A percentile compares a stretch with the other conserved stretches of the same genome.
Conservation (phyloP, 1,140 invertebrate species). For the Drosophila mojavensis region DNA sequence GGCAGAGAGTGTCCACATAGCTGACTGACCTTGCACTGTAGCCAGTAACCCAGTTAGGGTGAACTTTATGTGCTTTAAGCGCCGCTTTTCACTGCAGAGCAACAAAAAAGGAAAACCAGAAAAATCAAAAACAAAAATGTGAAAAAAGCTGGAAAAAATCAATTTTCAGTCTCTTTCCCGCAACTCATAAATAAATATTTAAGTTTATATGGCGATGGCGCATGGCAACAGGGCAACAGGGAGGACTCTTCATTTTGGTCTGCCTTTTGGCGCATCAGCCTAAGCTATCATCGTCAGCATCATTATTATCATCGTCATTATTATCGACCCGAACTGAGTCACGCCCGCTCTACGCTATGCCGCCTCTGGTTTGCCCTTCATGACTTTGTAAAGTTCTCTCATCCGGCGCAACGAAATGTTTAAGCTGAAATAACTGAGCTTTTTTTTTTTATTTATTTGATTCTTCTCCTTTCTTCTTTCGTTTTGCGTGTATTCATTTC, state of each 20-base stretch:
- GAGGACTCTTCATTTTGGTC: constrained; percentile 25
- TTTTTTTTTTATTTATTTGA: not conserved
- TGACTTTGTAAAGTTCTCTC: constrained; percentile 3
- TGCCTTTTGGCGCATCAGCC: constrained; percentile 2
- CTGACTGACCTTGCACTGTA: constrained; percentile 19
- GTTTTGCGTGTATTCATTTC: constrained; percentile 1
- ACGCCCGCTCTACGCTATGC: constrained; percentile 2
- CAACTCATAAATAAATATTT: constrained; percentile 54
- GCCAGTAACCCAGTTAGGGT: constrained; percentile 15
- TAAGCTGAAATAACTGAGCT: not conserved
- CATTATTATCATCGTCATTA: constrained; percentile 1
- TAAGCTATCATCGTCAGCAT: not conserved
- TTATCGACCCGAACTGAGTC: constrained; percentile 19
- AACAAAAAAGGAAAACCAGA: not conserved
- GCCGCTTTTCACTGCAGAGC: constrained; percentile 5
- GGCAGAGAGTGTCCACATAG: not conserved
- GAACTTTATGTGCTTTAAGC: constrained; percentile 18
- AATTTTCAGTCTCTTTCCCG: constrained; percentile 23
- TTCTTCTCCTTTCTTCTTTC: too few relatives aligned
- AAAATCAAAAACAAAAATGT: not conserved
- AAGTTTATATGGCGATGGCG: constrained; percentile 42
- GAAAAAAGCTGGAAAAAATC: constrained; percentile 24
- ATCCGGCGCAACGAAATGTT: not conserved
- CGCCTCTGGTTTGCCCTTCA: not conserved
- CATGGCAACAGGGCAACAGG: constrained; percentile 52